Evolutionary conservation across 2,797 vertebrate species (phyloP).

Genomic region (Rhinella marina): DNA sequence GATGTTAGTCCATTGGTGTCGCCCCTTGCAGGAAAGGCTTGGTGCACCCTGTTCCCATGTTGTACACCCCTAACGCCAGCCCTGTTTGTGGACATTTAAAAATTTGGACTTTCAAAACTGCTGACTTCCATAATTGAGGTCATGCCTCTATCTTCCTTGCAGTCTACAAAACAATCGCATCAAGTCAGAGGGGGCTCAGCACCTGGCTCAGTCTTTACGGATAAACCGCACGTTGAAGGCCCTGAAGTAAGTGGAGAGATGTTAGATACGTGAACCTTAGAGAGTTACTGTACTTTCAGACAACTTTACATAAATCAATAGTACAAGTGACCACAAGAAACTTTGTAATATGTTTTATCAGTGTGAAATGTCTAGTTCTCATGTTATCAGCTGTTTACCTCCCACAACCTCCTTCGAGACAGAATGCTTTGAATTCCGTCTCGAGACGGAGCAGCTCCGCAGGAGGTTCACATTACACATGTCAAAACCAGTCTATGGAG

Average conservation of each 20-base stretch:
- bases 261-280: neutral
- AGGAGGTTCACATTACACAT: too few relatives aligned
- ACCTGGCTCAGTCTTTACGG: slow-evolving; percentile 82
- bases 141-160: slow-evolving; percentile 31
- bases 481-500: too few relatives aligned
- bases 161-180: slow-evolving; percentile 93
- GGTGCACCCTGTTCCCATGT: neutral
- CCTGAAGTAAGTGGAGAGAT: slow-evolving; percentile 82
- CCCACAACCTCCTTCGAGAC: too few relatives aligned
- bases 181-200: slow-evolving; percentile 83
- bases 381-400: too few relatives aligned
- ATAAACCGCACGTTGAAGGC: slow-evolving; percentile 81
- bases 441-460: too few relatives aligned
- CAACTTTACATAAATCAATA: too few relatives aligned
- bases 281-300: too few relatives aligned
- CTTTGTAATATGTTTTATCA: too few relatives aligned
- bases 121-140: neutral
- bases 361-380: too few relatives aligned
- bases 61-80: neutral
- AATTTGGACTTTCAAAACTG: neutral
- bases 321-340: too few relatives aligned
- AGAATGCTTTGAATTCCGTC: too few relatives aligned
- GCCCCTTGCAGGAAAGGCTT: neutral
- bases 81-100: neutral
- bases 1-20: neutral